Base-by-base conservation (phyloP, 1,140 invertebrate genomes). In the Drosophila virilis region DNA sequence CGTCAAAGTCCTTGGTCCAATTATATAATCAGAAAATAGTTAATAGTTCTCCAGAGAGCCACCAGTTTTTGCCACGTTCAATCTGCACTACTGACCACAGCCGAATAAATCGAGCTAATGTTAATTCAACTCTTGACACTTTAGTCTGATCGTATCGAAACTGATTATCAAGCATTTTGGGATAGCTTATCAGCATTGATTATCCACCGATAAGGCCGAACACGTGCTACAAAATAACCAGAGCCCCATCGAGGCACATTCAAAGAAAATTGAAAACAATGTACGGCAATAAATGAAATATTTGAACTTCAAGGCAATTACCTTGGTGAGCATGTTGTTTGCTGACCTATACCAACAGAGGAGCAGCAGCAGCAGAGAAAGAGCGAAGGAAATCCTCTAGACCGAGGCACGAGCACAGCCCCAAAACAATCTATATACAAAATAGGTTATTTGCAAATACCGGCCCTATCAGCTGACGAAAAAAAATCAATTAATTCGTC, bases 171-270 rank as follows among this genome's bases (percentile, higher is more conserved):
- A 4, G 15, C 6, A 33, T 37, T 57, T 66, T 67, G 40, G 52
- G 52, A 37, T 7, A 42, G 9, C 22, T 73, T 59, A 73, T 73
- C 70, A 67, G 28, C 22, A 17, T 32, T 67, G 62, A 67, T 73
- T 59, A 73, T 73, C 65, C 55, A 32, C 3, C 22, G 46, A 68
- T 68, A 68, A 68, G 59, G 15, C 10, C 7, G 13, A 1, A 22
- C 33, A 55, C 43, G 64, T 59, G 64, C 33, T 37, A 5, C 40
- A 33, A 9, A 43, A 35, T 28, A 43, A 10, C n/a, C 8, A 58
- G 12, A 22, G n/a, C 15, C 40, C 28, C 38, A 32, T 13, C 1
- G 6, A 32, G 33, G 4, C 28, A 33, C 6, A 51, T 12, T 50
- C 2, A 32, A 28, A 2, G 12, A 50, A 43, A 58, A n/a, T 33